Percentiles rank a stretch among this genome's conserved stretches.
Conservation (phyloP, 2,797 vertebrate genomes). For the Jordanella pulchra region DNA sequence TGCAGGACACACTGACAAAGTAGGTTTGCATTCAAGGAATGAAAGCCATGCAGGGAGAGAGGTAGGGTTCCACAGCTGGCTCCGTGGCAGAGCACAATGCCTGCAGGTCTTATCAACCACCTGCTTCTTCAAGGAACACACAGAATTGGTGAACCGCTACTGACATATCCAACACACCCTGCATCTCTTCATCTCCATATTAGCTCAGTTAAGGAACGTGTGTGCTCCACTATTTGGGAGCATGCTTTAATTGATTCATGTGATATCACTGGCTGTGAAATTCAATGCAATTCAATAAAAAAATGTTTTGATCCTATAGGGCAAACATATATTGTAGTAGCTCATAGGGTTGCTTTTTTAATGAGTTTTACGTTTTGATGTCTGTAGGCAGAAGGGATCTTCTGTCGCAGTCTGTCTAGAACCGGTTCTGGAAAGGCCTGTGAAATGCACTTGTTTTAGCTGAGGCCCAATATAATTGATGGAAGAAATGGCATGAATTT, state of each 20-base stretch:
- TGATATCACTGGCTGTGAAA: too few species aligned
- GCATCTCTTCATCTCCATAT: neutral
- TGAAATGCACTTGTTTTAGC: too few species aligned
- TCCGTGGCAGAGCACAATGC: slow-evolving; percentile 14
- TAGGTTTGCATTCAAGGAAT: slow-evolving; percentile 13
- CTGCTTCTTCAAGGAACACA: neutral
- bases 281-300: too few species aligned
- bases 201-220: neutral
- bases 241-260: neutral
- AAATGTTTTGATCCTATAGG: too few species aligned
- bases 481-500: too few species aligned
- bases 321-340: too few species aligned
- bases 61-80: neutral
- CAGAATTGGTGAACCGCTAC: neutral
- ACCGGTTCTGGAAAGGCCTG: too few species aligned
- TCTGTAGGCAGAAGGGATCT: too few species aligned
- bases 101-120: slow-evolving; percentile 27
- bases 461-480: too few species aligned
- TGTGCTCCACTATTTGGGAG: neutral
- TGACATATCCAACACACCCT: neutral
- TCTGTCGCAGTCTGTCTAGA: too few species aligned
- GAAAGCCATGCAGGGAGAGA: slow-evolving; percentile 3
- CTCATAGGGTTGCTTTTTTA: too few species aligned
- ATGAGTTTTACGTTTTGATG: too few species aligned
- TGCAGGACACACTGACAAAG: slow-evolving; percentile 28